These are phyloP conservation scores for Pogonomyrmex californicus DNA, from an alignment of 1,140 invertebrate genomes.

Conservation along the genomic window DNA sequence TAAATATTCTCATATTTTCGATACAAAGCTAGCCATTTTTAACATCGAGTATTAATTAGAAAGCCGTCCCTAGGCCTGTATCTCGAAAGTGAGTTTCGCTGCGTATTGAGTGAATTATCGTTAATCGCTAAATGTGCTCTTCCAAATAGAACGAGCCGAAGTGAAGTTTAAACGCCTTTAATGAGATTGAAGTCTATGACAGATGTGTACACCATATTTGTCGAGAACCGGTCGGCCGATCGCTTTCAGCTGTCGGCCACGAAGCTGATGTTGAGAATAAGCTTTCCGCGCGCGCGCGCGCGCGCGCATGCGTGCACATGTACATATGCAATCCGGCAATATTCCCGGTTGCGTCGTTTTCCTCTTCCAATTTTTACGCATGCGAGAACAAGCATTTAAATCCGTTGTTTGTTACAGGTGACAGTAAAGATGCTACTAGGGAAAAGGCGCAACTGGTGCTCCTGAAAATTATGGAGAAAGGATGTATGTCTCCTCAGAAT, in stretches of 20 bases:
- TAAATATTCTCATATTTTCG: not conserved
- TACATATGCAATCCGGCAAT: not conserved
- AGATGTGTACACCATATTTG: conserved; percentile 66
- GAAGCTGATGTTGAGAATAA: conserved; percentile 25
- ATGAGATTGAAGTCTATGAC: conserved; percentile 65
- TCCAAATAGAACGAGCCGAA: conserved; percentile 56
- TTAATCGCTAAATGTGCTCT: conserved; percentile 34
- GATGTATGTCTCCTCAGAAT: conserved; percentile 92
- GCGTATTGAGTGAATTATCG: conserved; percentile 62
- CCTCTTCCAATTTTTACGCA: not conserved
- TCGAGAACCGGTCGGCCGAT: conserved; percentile 57
- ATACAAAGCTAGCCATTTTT: conserved; percentile 3
- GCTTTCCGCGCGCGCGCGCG: not conserved
- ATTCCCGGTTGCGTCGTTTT: not conserved
- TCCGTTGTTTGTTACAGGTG: conserved; percentile 86
- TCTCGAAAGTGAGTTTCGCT: not conserved
- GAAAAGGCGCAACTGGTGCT: conserved; percentile 94
- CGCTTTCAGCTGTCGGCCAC: conserved; percentile 24
- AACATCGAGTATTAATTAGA: conserved; percentile 17
- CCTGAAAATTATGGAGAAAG: conserved; percentile 92
- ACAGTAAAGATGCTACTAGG: conserved; percentile 94
- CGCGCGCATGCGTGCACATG: not conserved
- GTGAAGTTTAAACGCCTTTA: conserved; percentile 55
- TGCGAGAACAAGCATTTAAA: not conserved
- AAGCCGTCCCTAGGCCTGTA: not conserved